Conservation (phyloP, 2,113 vertebrate genomes). For the Sander vitreus region DNA sequence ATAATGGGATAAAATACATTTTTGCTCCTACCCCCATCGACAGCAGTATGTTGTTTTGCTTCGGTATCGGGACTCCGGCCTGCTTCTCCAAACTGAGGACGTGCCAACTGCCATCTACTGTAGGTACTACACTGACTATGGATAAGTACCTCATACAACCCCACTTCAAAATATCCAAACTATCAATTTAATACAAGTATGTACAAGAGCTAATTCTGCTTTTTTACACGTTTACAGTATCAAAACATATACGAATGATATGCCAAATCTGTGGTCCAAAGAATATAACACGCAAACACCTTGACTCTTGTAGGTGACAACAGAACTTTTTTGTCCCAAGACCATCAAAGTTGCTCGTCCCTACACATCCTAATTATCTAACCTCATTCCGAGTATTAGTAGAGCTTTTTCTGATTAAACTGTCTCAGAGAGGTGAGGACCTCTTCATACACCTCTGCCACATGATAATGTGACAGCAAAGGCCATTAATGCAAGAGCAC, state of each 20-base stretch:
- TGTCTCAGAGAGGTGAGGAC: conserved; percentile 67
- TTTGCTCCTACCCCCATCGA: no score
- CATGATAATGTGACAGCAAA: conserved; percentile 80
- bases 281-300: background rate
- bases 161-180: background rate
- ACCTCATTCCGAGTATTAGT: conserved; percentile 50
- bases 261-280: background rate
- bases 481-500: conserved; percentile 86
- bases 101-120: no score
- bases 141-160: no score
- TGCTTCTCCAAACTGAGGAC: no score
- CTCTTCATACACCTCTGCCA: conserved; percentile 76
- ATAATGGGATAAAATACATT: no score
- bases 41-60: no score
- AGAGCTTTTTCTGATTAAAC: conserved; percentile 71
- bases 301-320: background rate
- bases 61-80: no score
- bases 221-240: background rate
- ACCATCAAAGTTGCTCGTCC: conserved; percentile 36
- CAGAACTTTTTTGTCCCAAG: conserved; percentile 32
- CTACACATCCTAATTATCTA: conserved; percentile 54
- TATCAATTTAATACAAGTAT: background rate
- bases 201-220: background rate
- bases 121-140: no score
- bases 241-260: background rate